Evolutionary conservation across 1,140 invertebrate species (phyloP).

Genomic region (Heliconius congener): DNA sequence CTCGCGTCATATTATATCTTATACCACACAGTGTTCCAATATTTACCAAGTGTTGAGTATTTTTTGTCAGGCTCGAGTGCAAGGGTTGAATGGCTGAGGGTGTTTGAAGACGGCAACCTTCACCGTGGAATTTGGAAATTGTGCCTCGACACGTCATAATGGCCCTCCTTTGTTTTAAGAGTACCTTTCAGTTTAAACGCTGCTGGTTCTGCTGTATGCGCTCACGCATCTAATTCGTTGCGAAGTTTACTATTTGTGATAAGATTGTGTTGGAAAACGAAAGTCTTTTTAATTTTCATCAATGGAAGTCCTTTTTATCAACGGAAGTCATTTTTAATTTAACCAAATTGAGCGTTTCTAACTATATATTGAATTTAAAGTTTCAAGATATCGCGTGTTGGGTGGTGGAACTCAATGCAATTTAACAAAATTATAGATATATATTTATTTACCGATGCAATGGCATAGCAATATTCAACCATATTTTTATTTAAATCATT

Average conservation of each 20-base stretch:
- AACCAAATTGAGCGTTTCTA: no score
- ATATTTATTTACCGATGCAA: no score
- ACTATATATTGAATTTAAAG: no score
- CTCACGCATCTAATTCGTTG: constrained; percentile 40
- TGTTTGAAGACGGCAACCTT: constrained; percentile 70
- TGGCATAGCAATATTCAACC: no score
- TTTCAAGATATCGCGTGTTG: no score
- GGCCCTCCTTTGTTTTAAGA: constrained; percentile 41
- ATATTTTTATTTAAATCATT: no score
- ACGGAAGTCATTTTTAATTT: no score
- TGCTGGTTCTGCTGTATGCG: constrained; percentile 33
- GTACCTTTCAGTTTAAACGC: constrained; percentile 44
- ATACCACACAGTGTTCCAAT: constrained; percentile 65
- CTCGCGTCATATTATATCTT: constrained; percentile 19
- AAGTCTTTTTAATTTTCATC: background rate
- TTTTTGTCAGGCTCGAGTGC: constrained; percentile 77
- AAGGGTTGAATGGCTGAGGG: constrained; percentile 79
- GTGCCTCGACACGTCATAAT: constrained; percentile 43
- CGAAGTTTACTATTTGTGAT: constrained; percentile 32
- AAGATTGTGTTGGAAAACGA: constrained; percentile 8
- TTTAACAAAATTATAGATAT: no score
- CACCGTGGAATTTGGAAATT: constrained; percentile 65
- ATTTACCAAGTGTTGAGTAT: constrained; percentile 75
- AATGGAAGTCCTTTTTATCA: no score
- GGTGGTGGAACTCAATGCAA: no score